Conservation (phyloP, 2,797 vertebrate genomes). For the Poeciliopsis turneri region DNA sequence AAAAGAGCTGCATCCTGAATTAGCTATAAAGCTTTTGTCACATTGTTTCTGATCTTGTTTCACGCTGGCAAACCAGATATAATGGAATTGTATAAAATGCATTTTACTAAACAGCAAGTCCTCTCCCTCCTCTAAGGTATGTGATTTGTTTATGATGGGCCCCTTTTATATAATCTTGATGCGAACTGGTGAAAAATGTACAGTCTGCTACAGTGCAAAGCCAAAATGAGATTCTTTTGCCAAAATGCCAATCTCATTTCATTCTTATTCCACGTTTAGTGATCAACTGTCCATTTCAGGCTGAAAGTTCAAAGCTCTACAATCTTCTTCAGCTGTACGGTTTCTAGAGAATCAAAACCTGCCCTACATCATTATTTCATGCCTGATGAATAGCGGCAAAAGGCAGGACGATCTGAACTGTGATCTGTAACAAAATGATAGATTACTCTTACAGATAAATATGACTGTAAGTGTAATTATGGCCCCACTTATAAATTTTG, state of each 20-base stretch:
- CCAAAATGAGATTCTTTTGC: not conserved
- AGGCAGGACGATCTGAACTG: slow-evolving; percentile 4
- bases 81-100: not conserved
- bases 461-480: not conserved
- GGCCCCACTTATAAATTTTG: not conserved
- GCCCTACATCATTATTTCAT: slow-evolving; percentile 43
- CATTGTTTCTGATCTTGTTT: not conserved
- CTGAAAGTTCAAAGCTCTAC: not conserved
- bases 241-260: not conserved
- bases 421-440: slow-evolving; percentile 29
- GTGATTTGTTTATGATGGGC: not conserved
- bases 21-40: not conserved
- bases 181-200: not conserved
- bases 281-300: not conserved
- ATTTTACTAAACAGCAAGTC: not conserved
- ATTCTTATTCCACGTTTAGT: not conserved
- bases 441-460: slow-evolving; percentile 13
- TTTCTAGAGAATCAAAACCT: slow-evolving; percentile 45
- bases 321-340: not conserved
- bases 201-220: not conserved
- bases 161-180: not conserved
- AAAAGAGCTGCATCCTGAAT: not conserved
- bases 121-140: not conserved
- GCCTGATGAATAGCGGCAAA: slow-evolving; percentile 11
- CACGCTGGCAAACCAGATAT: not conserved